Evolutionary conservation across 2,113 vertebrate species (phyloP).

Genomic region (Amphiprion ocellaris): DNA sequence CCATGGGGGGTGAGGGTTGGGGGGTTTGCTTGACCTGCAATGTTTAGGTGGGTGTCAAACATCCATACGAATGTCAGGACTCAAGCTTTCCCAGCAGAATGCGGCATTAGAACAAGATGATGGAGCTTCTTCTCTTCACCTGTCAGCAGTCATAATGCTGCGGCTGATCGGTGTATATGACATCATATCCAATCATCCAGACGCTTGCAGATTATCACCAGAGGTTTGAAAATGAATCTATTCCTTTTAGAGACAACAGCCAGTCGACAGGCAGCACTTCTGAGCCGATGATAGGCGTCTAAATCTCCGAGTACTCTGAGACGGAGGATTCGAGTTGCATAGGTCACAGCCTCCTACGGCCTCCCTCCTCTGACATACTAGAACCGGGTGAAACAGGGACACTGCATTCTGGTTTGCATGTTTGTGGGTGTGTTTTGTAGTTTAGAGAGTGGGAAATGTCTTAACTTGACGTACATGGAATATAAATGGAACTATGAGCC

Average conservation of each 20-base stretch:
- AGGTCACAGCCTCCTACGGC: slow-evolving; percentile 70
- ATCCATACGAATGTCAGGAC: no score
- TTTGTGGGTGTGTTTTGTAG: slow-evolving; percentile 1
- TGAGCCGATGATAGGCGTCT: slow-evolving; percentile 40
- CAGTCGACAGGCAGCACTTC: not conserved
- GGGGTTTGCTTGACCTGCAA: no score
- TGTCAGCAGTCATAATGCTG: no score
- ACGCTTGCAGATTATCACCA: no score
- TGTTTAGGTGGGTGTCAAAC: no score
- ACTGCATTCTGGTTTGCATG: slow-evolving; percentile 11
- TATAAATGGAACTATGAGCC: no score
- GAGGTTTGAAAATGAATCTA: not conserved
- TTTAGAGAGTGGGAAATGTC: not conserved
- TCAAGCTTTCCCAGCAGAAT: no score
- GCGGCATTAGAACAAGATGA: no score
- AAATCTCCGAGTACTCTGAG: slow-evolving; percentile 36
- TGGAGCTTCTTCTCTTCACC: no score
- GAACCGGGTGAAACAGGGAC: slow-evolving; percentile 60
- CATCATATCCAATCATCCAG: no score
- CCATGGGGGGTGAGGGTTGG: no score
- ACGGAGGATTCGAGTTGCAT: slow-evolving; percentile 46
- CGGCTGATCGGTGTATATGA: no score
- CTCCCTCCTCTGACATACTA: slow-evolving; percentile 54
- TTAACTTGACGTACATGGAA: not conserved
- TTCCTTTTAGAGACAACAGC: slow-evolving; percentile 21